Base-by-base conservation (phyloP, 2,888 invertebrate genomes). In the Callimorpha dominula region DNA sequence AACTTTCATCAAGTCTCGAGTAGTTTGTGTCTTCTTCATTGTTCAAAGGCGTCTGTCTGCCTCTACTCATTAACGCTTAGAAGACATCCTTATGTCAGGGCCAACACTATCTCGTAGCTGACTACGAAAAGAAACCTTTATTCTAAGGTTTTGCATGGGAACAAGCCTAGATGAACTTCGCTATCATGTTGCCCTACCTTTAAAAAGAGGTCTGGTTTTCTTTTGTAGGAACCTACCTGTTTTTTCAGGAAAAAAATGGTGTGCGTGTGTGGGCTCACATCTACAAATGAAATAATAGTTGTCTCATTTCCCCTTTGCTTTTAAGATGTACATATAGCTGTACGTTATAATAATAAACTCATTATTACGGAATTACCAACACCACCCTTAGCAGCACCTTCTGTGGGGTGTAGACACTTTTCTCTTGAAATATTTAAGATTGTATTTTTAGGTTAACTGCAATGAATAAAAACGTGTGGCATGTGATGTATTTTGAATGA, bases 1-100 rank as follows among this genome's bases (percentile, higher is more conserved):
- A 90, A 90, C 81, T 90, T 90, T 90, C 89, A 91, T 91, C 86
- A 88, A 84, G 86, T 87, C 87, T 89, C 80, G 84, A 90, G 89
- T 88, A 87, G 89, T 88, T 86, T 82, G 80, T 82, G 85, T 79
- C 79, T 81, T 87, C 86, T 87, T 88, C 89, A 90, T 92, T 91
- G 91, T 93, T 86, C 83, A 85, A 84, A 87, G 88, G 85, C 86
- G 87, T 85, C 82, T 67, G 87, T 85, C 82, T 68, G 43, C 43
- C 20, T 86, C 86, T 84, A 88, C 87, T 88, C 90, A 90, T 93
- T 92, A 93, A 89, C 86, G 89, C 87, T 86, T 87, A 88, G 88
- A 85, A 87, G 86, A 82, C 85, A 85, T 86, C 82, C 88, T 89
- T 91, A 92, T 93, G 92, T 93, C 81, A 83, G 84, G 80, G 84